Evolutionary conservation across 92 coral and sea anemone genomes (phyloP).

Genomic region (Muricea muricata): DNA sequence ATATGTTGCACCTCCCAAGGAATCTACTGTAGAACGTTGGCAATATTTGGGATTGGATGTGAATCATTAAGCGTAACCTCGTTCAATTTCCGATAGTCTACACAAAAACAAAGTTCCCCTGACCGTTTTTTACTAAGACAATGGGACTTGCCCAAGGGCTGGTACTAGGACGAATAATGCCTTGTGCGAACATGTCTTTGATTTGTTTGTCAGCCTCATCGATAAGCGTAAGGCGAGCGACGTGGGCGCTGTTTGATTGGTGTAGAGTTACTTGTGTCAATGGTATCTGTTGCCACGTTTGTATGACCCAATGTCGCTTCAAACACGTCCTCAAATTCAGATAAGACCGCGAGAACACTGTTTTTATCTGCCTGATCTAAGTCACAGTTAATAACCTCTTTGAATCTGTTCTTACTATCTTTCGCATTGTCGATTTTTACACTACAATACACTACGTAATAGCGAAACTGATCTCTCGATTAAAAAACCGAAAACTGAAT

Average conservation of each 20-base stretch:
- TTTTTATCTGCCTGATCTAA: not conserved
- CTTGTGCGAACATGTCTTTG: constrained; percentile 39
- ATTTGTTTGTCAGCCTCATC: constrained; percentile 48
- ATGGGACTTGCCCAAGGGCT: constrained; percentile 43
- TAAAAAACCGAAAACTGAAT: no score
- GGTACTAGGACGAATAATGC: constrained; percentile 26
- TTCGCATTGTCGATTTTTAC: not conserved
- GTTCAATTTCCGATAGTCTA: no score
- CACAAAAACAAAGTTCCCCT: constrained; percentile 37
- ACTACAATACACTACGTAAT: constrained; percentile 12
- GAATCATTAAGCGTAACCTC: no score
- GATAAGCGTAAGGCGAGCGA: constrained; percentile 47
- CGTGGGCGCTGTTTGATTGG: constrained; percentile 40
- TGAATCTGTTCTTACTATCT: not conserved
- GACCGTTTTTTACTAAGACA: not conserved
- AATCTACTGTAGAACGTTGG: constrained; percentile 2
- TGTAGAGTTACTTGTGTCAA: not conserved
- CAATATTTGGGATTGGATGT: no score
- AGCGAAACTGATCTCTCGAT: no score
- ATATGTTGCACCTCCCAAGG: constrained; percentile 27
- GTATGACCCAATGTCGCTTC: constrained; percentile 4
- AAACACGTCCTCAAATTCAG: constrained; percentile 19
- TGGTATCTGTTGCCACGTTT: constrained; percentile 4
- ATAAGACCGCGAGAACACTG: constrained; percentile 11
- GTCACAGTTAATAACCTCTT: constrained; percentile 23